Percentiles rank a stretch among this genome's conserved stretches.
phyloP scores from a whole-genome alignment of 2,113 vertebrate genomes.

The Phrynosoma blainvillii region DNA sequence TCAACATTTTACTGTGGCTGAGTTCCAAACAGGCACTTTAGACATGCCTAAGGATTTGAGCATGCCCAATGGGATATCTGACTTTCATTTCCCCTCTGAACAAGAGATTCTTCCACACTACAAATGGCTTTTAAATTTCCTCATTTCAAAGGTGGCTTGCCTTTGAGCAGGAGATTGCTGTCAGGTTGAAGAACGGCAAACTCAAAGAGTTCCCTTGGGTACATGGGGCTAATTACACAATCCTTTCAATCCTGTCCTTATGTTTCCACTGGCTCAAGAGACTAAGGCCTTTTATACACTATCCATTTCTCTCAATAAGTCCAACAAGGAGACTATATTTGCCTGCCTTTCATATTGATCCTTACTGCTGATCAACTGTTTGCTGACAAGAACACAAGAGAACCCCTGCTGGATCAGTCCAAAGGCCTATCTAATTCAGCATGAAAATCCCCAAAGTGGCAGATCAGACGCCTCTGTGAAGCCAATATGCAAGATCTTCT shows the following conservation, averaged over 20 bases:
- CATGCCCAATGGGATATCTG: neutral
- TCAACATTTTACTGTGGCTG: neutral
- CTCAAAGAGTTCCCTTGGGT: neutral
- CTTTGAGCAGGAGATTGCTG: neutral
- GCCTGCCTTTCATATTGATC: neutral
- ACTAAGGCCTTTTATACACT: neutral
- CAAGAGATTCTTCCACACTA: neutral
- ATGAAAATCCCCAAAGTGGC: neutral
- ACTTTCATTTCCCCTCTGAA: neutral
- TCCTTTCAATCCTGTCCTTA: neutral
- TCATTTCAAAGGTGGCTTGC: neutral
- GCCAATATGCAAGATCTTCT: neutral
- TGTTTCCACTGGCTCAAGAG: neutral
- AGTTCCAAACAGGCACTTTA: neutral
- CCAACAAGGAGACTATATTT: neutral
- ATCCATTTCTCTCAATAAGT: neutral
- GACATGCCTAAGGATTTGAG: neutral
- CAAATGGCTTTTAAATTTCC: neutral
- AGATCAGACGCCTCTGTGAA: neutral
- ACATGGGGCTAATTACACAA: neutral
- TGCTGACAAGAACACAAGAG: neutral
- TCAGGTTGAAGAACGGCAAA: neutral
- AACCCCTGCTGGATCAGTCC: neutral
- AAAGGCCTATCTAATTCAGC: neutral
- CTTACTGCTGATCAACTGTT: neutral